These are phyloP conservation scores for Sardina pilchardus DNA, from an alignment of 2,113 vertebrate species.

Conservation along the genomic window DNA sequence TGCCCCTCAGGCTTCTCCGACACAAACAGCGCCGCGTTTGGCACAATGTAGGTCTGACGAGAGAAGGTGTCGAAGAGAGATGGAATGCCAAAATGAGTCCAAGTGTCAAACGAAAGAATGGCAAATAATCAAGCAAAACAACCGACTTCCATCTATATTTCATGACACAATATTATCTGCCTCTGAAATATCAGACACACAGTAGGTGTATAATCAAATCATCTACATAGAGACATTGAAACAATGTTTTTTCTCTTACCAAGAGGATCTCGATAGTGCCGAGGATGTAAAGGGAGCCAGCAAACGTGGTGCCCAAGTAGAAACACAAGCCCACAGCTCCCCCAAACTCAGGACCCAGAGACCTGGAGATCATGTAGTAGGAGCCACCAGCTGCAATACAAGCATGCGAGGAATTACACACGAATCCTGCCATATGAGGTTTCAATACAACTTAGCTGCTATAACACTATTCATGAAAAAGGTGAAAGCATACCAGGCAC, in stretches of 20 bases:
- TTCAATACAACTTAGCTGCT: slow-evolving; percentile 1
- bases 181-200: background rate
- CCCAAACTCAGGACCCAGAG: slow-evolving; percentile 78
- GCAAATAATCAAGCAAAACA: too few species aligned
- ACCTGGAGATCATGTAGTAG: slow-evolving; percentile 81
- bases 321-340: slow-evolving; percentile 78
- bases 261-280: slow-evolving; percentile 78
- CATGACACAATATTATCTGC: background rate
- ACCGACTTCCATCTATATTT: background rate
- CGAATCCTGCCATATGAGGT: background rate
- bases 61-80: slow-evolving; percentile 1
- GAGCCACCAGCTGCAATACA: slow-evolving; percentile 71
- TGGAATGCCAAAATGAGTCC: background rate
- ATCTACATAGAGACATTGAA: background rate
- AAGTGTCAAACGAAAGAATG: background rate
- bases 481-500: slow-evolving; percentile 81
- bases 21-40: slow-evolving; percentile 73
- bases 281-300: slow-evolving; percentile 78
- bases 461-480: background rate
- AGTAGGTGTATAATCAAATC: background rate
- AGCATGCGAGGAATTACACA: background rate
- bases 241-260: slow-evolving; percentile 53
- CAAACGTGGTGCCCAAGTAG: slow-evolving; percentile 78
- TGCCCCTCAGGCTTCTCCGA: slow-evolving; percentile 42
- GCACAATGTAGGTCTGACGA: slow-evolving; percentile 85